Evolutionary conservation across 2,797 vertebrate genomes (phyloP).

Genomic region (Platalea minor): DNA sequence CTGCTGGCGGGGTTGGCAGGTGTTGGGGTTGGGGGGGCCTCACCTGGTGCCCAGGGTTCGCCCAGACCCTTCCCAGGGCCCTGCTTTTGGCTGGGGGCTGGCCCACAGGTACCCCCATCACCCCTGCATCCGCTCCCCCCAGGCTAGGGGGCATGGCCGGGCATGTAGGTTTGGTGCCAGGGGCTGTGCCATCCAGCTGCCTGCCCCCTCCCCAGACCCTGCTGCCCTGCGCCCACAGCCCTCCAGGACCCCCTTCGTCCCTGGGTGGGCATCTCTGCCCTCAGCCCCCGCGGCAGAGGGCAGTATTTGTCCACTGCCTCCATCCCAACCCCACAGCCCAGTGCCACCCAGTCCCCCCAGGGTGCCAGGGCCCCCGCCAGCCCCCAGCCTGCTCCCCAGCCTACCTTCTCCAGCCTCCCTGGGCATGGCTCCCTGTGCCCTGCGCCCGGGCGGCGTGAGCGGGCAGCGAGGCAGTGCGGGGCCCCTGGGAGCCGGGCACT

Average conservation of each 20-base stretch:
- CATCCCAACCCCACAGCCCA: not conserved
- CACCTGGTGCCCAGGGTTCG: not conserved
- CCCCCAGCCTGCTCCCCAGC: not conserved
- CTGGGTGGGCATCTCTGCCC: not conserved
- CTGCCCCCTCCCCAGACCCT: not conserved
- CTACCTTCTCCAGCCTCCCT: conserved; percentile 76
- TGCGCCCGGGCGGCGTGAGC: not conserved
- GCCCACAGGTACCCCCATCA: not conserved
- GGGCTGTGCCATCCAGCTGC: not conserved
- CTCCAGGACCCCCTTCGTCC: not conserved
- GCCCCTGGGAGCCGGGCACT: conserved; percentile 42
- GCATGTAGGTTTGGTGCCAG: fast-evolving
- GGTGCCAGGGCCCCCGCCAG: not conserved
- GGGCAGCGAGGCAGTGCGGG: not conserved
- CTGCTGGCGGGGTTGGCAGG: fast-evolving
- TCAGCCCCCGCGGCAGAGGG: not conserved
- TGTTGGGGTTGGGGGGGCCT: not conserved
- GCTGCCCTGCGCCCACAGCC: not conserved
- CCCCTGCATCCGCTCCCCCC: fast-evolving
- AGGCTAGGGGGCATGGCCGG: fast-evolving
- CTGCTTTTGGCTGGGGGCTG: not conserved
- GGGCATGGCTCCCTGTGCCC: conserved; percentile 58
- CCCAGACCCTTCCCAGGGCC: not conserved
- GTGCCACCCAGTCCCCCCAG: fast-evolving
- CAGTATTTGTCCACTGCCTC: not conserved